Base-by-base conservation (phyloP, 2,113 vertebrate genomes). In the Chloropsis hardwickii region DNA sequence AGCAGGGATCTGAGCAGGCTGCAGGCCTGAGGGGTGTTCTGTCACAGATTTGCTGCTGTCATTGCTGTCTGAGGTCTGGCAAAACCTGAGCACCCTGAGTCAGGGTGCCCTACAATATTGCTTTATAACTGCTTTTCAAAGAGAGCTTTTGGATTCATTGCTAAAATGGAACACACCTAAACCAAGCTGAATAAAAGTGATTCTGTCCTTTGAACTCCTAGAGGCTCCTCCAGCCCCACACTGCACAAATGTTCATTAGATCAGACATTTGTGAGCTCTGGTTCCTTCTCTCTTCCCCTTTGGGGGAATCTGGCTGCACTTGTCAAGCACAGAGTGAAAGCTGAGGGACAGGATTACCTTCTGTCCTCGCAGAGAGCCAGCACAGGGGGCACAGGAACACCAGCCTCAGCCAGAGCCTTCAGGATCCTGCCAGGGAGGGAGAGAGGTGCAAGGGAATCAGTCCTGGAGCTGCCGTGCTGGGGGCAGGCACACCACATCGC, bases 331-430 rank as follows among this genome's bases (percentile, higher is more conserved):
- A 33, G 66, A 69, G 51, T 14, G 22, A 73, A 87, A 92, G 67
- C n/a, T 47, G 67, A 73, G 23, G 42, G 81, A 18, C 48, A 67
- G 44, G 47, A 31, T 97, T 96, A 99, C 98, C 98, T 98, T 54
- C 95, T 93, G 88, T 98, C 98, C 92, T 98, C 97, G 12, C 98
- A 98, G 57, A 98, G 94, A 57, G 95, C 92, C 48, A 98, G 94
- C 54, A 98, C 97, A 71, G 92, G 86, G 54, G 98, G 98, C 39
- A 99, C 98, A 86, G 98, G 98, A 79, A 98, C 86, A 17, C 97
- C 98, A 45, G 95, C 94, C 17, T 86, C 96, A 12, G 86, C 81
- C 21, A 99, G 98, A 35, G 98, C 97, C 94, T 98, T 98, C 96
- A 98, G 94, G 31, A 99, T 18, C 94, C 98, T 99, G 94, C 56